Evolutionary conservation across 1,140 invertebrate species (phyloP).

Genomic region (Odontomachus brunneus): DNA sequence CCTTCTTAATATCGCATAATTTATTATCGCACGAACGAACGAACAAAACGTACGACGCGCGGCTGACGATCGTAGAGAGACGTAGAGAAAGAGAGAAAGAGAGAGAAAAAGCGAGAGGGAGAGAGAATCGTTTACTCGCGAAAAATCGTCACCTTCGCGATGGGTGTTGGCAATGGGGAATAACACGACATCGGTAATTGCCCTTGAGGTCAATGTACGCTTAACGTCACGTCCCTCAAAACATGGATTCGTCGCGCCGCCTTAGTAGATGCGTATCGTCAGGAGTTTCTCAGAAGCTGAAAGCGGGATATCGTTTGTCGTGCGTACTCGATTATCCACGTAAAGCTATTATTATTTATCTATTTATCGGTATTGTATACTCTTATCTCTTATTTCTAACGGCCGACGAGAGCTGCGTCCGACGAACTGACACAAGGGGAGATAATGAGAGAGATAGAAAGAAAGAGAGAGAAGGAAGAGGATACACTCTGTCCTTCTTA

Average conservation of each 20-base stretch:
- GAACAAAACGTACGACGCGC: not conserved
- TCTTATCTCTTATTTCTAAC: conserved; percentile 38
- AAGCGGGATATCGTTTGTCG: not conserved
- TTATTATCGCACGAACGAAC: conserved; percentile 46
- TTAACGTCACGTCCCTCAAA: not conserved
- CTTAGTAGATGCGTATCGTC: not conserved
- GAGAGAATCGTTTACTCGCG: conserved; percentile 7
- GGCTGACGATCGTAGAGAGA: not conserved
- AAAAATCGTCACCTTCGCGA: conserved; percentile 2
- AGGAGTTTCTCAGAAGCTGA: not conserved
- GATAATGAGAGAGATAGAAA: too few species aligned
- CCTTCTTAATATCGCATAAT: conserved; percentile 76
- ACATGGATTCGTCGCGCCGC: not conserved
- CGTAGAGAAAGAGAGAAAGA: not conserved
- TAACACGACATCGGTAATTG: not conserved
- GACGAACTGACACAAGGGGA: not conserved
- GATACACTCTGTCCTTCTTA: not conserved
- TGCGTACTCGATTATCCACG: conserved; percentile 10
- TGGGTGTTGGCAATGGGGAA: not conserved
- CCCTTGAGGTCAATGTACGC: too few species aligned
- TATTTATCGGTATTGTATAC: conserved; percentile 58
- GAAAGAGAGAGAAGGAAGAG: too few species aligned
- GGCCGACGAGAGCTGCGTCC: conserved; percentile 15
- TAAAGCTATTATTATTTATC: conserved; percentile 55
- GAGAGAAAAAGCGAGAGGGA: not conserved